Conservation (phyloP, 2,797 vertebrate genomes). For the Onychomys leucogaster region DNA sequence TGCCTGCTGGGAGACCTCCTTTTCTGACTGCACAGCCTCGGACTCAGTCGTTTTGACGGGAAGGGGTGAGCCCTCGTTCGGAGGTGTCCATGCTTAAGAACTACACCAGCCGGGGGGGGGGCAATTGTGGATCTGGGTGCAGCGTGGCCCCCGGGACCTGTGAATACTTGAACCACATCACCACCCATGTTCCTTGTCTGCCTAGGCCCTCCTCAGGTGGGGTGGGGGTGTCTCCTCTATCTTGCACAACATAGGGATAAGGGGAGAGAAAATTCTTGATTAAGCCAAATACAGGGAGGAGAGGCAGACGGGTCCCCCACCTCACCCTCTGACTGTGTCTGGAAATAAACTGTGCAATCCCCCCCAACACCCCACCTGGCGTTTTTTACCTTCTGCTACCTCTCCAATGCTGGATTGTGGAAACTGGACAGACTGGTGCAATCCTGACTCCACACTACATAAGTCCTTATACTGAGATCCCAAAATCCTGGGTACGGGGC, state of each 20-base stretch:
- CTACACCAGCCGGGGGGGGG: neutral
- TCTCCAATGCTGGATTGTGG: neutral
- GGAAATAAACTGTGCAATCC: slow-evolving; percentile 78
- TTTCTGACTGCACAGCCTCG: neutral
- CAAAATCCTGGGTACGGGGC: neutral
- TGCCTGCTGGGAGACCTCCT: neutral
- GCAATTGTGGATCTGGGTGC: slow-evolving; percentile 12
- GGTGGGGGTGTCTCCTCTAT: neutral
- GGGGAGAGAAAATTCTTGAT: slow-evolving; percentile 29
- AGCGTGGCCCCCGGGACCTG: slow-evolving; percentile 54
- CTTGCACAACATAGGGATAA: slow-evolving; percentile 16
- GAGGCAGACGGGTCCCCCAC: neutral
- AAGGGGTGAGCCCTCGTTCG: neutral
- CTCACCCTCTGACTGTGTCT: slow-evolving; percentile 54
- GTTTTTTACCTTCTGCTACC: neutral
- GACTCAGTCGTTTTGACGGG: neutral
- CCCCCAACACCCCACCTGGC: neutral
- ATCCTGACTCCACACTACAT: neutral
- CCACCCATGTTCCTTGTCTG: neutral
- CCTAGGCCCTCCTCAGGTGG: neutral
- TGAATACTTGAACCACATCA: slow-evolving; percentile 75
- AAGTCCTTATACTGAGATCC: neutral
- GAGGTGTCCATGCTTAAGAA: slow-evolving; percentile 3
- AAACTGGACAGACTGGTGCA: neutral
- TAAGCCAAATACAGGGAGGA: slow-evolving; percentile 62